Base-by-base conservation (phyloP, 2,888 invertebrate species). In the Trachelus stipa region DNA sequence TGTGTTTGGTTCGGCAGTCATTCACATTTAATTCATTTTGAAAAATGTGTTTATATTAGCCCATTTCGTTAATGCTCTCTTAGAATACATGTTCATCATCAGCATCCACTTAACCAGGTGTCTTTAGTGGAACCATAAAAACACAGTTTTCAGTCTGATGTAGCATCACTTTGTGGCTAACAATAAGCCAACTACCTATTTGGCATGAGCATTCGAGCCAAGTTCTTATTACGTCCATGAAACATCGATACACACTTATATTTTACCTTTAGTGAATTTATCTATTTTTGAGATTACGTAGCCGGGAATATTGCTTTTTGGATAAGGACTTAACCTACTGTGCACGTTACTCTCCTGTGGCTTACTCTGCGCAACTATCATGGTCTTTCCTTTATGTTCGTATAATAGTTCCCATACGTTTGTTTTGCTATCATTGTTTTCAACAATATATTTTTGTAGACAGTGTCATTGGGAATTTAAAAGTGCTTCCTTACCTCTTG, bases 1-100 rank as follows among this genome's bases (percentile, higher is more conserved):
- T 73, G 56, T 56, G 73, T 73, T 73, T 56, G 73, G 73, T 73
- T 74, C 31, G 12, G 71, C 71, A 71, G 34, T 30, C 15, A 74
- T 77, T 77, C 15, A 23, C 30, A 31, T 77, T 77, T 77, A 35
- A 77, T 74, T 77, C 77, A 31, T 73, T 71, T 73, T 35, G 68
- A 73, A 35, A 74, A 33, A 73, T 73, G 30, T 33, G 12, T 73
- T 69, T 12, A 37, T 37, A 56, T 34, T 69, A 31, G 34, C 69
- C 69, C 68, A n/a, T 23, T 33, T 68, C 15, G 37, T 68, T 31
- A 11, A 31, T n/a, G 15, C 11, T 33, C 31, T 71, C 30, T 56
- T 23, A 56, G 56, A 56, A 23, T 56, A 56, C 23, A 56, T 56
- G 23, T 23, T 56, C 23, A 56, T 56, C 56, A 23, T 23, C 23